phyloP scores from a whole-genome alignment of 2,113 vertebrate genomes.

The Tetraodon nigroviridis region DNA sequence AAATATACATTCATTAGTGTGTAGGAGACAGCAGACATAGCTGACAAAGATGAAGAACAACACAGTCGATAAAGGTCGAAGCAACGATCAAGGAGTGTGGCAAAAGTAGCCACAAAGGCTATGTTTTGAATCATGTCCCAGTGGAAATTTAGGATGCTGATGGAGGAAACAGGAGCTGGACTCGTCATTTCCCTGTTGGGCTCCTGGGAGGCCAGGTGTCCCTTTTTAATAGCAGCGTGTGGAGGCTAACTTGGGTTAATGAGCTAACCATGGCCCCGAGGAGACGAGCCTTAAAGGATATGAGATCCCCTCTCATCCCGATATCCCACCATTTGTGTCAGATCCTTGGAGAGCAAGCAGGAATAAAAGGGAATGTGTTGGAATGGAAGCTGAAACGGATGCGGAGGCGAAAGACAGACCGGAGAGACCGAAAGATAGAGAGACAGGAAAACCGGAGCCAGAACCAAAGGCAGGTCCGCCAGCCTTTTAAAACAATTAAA shows the following conservation, averaged over 20 bases:
- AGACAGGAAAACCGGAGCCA: slow-evolving; percentile 15
- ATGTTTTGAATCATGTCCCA: slow-evolving; percentile 16
- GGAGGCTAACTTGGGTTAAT: slow-evolving; percentile 68
- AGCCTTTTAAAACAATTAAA: slow-evolving; percentile 62
- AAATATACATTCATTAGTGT: slow-evolving; percentile 30
- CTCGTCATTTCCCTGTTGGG: slow-evolving; percentile 45
- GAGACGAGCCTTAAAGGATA: slow-evolving; percentile 58
- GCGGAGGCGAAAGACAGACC: slow-evolving; percentile 22
- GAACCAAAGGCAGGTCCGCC: slow-evolving; percentile 40
- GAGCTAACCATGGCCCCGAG: slow-evolving; percentile 53
- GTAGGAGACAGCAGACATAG: slow-evolving; percentile 6
- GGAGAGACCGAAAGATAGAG: slow-evolving; percentile 11
- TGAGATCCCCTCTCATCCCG: slow-evolving; percentile 63
- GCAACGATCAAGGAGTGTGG: slow-evolving; percentile 12
- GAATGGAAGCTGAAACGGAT: slow-evolving; percentile 42
- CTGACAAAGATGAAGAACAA: slow-evolving; percentile 29
- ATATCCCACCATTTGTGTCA: slow-evolving; percentile 65
- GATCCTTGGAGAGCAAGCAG: slow-evolving; percentile 52
- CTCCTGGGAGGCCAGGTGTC: slow-evolving; percentile 63
- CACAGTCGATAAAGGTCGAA: slow-evolving; percentile 25
- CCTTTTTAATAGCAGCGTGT: slow-evolving; percentile 58
- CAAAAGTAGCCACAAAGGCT: slow-evolving; percentile 1
- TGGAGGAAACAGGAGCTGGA: slow-evolving; percentile 50
- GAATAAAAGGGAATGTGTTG: slow-evolving; percentile 40
- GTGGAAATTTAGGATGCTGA: slow-evolving; percentile 30